A percentile compares a stretch with the other conserved stretches of the same genome.
phyloP scores from a whole-genome alignment of 2,888 invertebrate species.

The Oeneis ivallda region DNA sequence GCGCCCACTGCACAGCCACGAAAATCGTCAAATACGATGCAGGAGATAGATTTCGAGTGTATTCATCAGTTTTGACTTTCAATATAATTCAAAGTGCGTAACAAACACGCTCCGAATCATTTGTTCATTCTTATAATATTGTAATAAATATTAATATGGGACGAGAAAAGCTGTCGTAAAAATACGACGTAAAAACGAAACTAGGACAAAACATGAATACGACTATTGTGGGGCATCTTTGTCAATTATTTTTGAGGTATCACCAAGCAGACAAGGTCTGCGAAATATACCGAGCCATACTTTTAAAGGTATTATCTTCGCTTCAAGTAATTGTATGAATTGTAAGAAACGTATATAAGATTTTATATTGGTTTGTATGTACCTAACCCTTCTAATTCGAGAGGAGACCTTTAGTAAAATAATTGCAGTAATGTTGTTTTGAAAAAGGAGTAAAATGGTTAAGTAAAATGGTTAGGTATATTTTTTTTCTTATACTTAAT shows the following conservation, averaged over 20 bases:
- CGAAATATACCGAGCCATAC: not conserved
- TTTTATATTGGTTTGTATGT: too few relatives aligned
- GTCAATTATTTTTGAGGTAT: conserved; percentile 30
- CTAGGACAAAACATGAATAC: conserved; percentile 25
- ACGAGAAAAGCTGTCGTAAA: conserved; percentile 17
- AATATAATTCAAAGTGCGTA: not conserved
- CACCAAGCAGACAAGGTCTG: conserved; percentile 12
- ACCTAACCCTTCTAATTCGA: too few relatives aligned
- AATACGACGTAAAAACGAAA: conserved; percentile 5
- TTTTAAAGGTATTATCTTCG: not conserved
- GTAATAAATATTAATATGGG: conserved; percentile 8
- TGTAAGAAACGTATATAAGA: not conserved
- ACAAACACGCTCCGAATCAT: not conserved
- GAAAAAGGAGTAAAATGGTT: too few relatives aligned
- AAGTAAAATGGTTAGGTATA: too few relatives aligned
- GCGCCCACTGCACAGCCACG: too few relatives aligned
- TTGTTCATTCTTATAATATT: not conserved
- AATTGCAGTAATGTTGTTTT: too few relatives aligned
- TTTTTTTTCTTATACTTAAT: too few relatives aligned
- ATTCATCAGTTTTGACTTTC: too few relatives aligned
- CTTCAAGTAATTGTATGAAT: not conserved
- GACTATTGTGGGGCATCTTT: conserved; percentile 26
- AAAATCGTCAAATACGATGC: too few relatives aligned
- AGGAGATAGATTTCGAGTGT: too few relatives aligned
- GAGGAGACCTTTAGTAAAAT: too few relatives aligned